Evolutionary conservation across 2,888 invertebrate genomes (phyloP).

Genomic region (Sericinus montela): DNA sequence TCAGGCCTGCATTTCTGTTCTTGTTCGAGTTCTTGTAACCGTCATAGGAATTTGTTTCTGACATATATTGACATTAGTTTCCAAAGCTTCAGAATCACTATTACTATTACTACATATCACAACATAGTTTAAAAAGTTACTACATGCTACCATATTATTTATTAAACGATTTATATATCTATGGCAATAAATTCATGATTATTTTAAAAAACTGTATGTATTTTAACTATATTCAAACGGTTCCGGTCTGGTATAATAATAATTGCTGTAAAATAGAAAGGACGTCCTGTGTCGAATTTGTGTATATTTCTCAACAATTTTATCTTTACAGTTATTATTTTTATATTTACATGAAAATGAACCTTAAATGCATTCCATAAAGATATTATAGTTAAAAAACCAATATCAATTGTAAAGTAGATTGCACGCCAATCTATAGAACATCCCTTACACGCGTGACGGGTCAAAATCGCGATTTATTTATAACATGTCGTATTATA

Average conservation of each 20-base stretch:
- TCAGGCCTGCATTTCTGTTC: too few species aligned
- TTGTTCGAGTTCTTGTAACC: too few species aligned
- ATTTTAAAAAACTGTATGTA: background rate
- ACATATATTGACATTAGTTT: too few species aligned
- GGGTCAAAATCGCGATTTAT: slow-evolving; percentile 78
- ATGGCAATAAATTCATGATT: too few species aligned
- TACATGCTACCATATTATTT: too few species aligned
- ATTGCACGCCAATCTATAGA: slow-evolving; percentile 44
- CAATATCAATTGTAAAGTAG: background rate
- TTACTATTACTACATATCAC: too few species aligned
- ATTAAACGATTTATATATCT: too few species aligned
- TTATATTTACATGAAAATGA: slow-evolving; percentile 27
- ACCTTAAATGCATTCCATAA: slow-evolving; percentile 23
- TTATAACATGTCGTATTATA: slow-evolving; percentile 72
- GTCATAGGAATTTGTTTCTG: too few species aligned
- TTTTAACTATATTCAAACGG: slow-evolving; percentile 48
- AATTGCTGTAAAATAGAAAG: slow-evolving; percentile 74
- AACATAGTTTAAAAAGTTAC: too few species aligned
- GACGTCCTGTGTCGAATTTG: slow-evolving; percentile 73
- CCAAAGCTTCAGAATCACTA: too few species aligned
- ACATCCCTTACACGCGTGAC: slow-evolving; percentile 69
- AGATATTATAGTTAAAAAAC: slow-evolving; percentile 19
- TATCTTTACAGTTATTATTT: slow-evolving; percentile 29
- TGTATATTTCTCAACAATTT: slow-evolving; percentile 38
- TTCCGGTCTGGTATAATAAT: slow-evolving; percentile 68